These are phyloP conservation scores for Furnarius figulus DNA, from an alignment of 2,113 vertebrate genomes.

Conservation along the genomic window DNA sequence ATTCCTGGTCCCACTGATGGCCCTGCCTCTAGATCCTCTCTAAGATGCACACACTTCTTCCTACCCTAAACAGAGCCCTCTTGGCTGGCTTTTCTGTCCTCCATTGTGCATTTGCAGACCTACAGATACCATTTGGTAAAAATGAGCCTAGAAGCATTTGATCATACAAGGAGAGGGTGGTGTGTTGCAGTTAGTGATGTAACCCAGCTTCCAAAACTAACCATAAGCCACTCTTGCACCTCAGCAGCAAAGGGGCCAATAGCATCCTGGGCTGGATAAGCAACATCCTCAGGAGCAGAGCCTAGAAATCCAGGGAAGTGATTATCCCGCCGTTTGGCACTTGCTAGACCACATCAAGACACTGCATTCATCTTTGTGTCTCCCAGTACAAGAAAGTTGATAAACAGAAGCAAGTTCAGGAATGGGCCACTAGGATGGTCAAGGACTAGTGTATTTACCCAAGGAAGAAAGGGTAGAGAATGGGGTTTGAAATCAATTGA, in stretches of 20 bases:
- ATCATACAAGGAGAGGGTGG: rapidly evolving
- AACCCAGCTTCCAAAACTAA: background rate
- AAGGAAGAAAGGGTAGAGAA: background rate
- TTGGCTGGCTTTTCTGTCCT: background rate
- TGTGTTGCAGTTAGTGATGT: background rate
- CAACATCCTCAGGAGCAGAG: background rate
- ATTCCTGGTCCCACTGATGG: background rate
- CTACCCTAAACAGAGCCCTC: background rate
- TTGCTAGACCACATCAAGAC: background rate
- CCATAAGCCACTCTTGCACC: background rate
- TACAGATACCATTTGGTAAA: background rate
- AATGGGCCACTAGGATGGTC: background rate
- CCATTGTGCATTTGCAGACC: background rate
- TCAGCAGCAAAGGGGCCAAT: background rate
- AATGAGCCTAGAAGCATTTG: background rate
- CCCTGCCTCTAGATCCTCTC: background rate
- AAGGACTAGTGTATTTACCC: background rate
- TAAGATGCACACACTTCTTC: background rate
- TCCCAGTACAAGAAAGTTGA: background rate
- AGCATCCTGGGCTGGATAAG: background rate
- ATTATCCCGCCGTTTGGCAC: background rate
- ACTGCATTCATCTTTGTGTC: background rate
- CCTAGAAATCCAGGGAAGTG: background rate
- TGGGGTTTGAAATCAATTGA: background rate
- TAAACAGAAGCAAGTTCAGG: background rate